Base-by-base conservation (phyloP, 2,797 vertebrate species). In the Hoplostethus mediterraneus region DNA sequence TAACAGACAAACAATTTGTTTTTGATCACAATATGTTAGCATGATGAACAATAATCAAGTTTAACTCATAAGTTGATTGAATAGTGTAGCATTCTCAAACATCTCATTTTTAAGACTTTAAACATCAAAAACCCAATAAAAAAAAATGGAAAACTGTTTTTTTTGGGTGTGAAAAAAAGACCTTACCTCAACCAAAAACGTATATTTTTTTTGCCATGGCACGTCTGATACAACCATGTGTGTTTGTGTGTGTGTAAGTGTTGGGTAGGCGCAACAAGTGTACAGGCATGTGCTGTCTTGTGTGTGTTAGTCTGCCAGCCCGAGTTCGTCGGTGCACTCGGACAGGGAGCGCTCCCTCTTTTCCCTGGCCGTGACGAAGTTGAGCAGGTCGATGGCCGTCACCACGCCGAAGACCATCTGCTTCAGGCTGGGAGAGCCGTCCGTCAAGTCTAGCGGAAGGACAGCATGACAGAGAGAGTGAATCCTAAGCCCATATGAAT, bases 371-470 rank as follows among this genome's bases (percentile, higher is more conserved):
- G 97, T 96, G 73, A 99, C 96, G 0, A 97, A 99, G 90, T 95
- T 96, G 42, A 99, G 96, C 80, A 99, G 88, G 93, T 99, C 98
- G 0, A 98, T 96, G 64, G 97, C 96, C 0, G 98, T 99, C 68
- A 99, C 96, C 3, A 99, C 95, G 5, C 97, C 97, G 11, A 98
- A 97, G 45, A 99, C 97, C 96, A 96, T 97, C 87, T 97, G 96
- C 89, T 93, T 92, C 85, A 95, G 89, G 8, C 79, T 92, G 67
- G 96, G 90, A 4, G 93, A 90, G 44, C 95, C 95, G 0, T 95
- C 91, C 0, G 88, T 93, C 87, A 96, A 75, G 87, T 97, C 97
- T 99, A 83, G 10, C 44, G 31, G 25, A 28, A 6, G 40, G 64
- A 48, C 1, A 45, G 8, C 0, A 21, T 12, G 14, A 14, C 28